Base-by-base conservation (phyloP, 2,888 invertebrate genomes). In the Hecatera dysodea region DNA sequence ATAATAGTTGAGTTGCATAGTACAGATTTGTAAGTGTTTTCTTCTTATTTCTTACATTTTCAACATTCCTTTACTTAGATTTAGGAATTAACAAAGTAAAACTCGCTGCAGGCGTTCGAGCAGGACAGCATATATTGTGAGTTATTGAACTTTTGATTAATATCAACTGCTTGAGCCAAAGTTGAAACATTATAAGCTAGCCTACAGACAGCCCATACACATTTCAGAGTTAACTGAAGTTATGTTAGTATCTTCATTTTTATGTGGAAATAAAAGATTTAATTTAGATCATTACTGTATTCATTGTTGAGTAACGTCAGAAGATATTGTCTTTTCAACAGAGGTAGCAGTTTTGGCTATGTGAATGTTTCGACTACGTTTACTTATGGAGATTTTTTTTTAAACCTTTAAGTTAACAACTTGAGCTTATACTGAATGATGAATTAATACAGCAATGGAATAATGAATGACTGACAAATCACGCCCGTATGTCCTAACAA, bases 401-500 rank as follows among this genome's bases (percentile, higher is more conserved):
- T 57, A 11, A 24, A 55, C 56, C 44, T 39, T 42, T n/a, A 50
- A 46, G 59, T 57, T 63, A 72, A 84, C 69, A 72, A 81, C 72
- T 61, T 44, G 66, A 62, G 22, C 74, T 75, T 78, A 59, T 74
- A 78, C 55, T 0, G 9, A 52, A 64, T 69, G 36, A 67, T 46
- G 66, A 81, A 85, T 84, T 81, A 85, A 81, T 84, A 84, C 72
- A 83, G 82, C 56, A 77, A 88, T 83, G 81, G 63, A 78, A 81
- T 85, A 70, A 89, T 87, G 84, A 87, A 72, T 81, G 69, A 84
- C 82, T 82, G 82, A 81, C 84, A 81, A 80, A 83, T 85, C 77
- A 88, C 80, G 82, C 78, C 70, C 78, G 60, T 80, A 78, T 71
- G 71, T 72, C 87, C 86, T 91, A 90, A 87, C 88, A 84, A 78